Conservation (phyloP, 2,797 vertebrate genomes). For the Lutjanus argentimaculatus region DNA sequence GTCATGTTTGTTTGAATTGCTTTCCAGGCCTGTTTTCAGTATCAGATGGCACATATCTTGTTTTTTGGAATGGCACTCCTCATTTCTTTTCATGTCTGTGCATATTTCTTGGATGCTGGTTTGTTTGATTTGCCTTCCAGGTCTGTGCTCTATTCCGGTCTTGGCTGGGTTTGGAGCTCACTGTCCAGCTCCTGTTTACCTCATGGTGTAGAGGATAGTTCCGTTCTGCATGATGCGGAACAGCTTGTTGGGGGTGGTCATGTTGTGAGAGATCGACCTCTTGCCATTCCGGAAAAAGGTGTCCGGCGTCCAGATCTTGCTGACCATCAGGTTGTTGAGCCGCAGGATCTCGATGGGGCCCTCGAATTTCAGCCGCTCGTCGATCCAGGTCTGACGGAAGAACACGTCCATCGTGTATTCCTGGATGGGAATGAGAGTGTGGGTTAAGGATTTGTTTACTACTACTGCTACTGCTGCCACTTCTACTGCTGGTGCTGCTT, state of each 20-base stretch:
- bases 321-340: constrained; percentile 92
- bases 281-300: constrained; percentile 92
- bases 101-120: constrained; percentile 72
- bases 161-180: constrained; percentile 66
- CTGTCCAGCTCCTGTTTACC: constrained; percentile 74
- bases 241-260: constrained; percentile 93
- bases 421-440: constrained; percentile 64
- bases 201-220: constrained; percentile 92
- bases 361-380: constrained; percentile 87
- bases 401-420: constrained; percentile 92
- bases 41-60: constrained; percentile 78
- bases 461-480: constrained; percentile 35
- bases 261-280: constrained; percentile 91
- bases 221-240: constrained; percentile 93
- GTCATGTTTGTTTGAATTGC: constrained; percentile 74
- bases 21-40: constrained; percentile 70
- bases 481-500: constrained; percentile 49
- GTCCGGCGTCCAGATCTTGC: constrained; percentile 91
- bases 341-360: constrained; percentile 90
- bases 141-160: constrained; percentile 78
- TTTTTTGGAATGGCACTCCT: constrained; percentile 63
- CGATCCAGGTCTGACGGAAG: constrained; percentile 90
- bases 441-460: constrained; percentile 56
- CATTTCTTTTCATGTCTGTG: constrained; percentile 71
- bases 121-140: constrained; percentile 74